These are phyloP conservation scores for Pluvialis apricaria DNA, from an alignment of 2,113 vertebrate genomes.

Conservation along the genomic window DNA sequence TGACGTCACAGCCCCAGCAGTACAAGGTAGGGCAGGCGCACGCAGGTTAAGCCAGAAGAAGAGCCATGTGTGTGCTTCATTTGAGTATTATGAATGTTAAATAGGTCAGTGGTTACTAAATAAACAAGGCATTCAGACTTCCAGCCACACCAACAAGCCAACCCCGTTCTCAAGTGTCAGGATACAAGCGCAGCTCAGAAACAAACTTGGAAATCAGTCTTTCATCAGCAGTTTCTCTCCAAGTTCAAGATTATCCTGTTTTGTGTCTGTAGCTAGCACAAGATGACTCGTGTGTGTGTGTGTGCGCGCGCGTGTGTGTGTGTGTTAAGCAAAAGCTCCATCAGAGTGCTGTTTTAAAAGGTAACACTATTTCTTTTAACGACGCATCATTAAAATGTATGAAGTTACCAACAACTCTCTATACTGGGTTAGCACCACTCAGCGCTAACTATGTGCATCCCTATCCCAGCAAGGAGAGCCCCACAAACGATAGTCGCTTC, in stretches of 20 bases:
- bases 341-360: not conserved
- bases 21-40: rapidly evolving
- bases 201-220: not conserved
- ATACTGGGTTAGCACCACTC: not conserved
- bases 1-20: rapidly evolving
- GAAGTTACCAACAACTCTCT: not conserved
- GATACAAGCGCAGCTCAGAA: not conserved
- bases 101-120: constrained; percentile 14
- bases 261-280: not conserved
- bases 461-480: not conserved
- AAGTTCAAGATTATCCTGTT: not conserved
- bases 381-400: not conserved
- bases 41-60: not conserved
- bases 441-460: rapidly evolving
- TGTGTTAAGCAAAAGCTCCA: not conserved
- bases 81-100: not conserved
- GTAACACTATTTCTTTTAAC: not conserved
- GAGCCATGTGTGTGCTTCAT: not conserved
- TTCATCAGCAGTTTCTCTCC: not conserved
- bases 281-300: not conserved
- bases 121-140: constrained; percentile 21
- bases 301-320: too few species aligned
- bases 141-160: not conserved
- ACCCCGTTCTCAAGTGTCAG: not conserved
- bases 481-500: rapidly evolving